Evolutionary conservation across 2,888 invertebrate genomes (phyloP).

Genomic region (Yponomeuta malinellus): DNA sequence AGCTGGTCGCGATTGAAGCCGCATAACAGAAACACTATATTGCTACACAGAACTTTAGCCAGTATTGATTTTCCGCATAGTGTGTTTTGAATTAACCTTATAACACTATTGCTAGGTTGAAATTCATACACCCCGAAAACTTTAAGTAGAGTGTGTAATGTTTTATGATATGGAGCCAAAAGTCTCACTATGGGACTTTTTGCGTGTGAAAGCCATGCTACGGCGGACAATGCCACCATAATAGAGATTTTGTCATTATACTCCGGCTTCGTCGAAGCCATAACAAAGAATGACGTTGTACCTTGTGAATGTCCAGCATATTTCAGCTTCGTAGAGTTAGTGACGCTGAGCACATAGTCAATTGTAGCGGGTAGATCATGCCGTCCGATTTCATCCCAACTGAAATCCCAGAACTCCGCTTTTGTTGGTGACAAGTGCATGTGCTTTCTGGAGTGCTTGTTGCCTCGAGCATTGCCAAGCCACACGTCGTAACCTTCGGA

Average conservation of each 20-base stretch:
- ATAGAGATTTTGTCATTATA: slow-evolving; percentile 74
- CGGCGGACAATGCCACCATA: slow-evolving; percentile 76
- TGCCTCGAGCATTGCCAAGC: slow-evolving; percentile 19
- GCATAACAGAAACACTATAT: slow-evolving; percentile 17
- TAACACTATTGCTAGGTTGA: slow-evolving; percentile 5
- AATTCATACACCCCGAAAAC: slow-evolving; percentile 12
- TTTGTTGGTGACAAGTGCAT: slow-evolving; percentile 35
- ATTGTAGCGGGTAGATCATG: slow-evolving; percentile 83
- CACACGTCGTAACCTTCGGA: slow-evolving; percentile 20
- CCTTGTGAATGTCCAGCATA: slow-evolving; percentile 85
- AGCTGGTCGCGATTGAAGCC: slow-evolving; percentile 31
- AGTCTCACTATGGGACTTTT: slow-evolving; percentile 39
- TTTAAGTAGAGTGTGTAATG: not conserved
- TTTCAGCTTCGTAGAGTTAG: slow-evolving; percentile 72
- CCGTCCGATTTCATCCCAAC: slow-evolving; percentile 83
- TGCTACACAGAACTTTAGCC: slow-evolving; percentile 19
- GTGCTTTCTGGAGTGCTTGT: slow-evolving; percentile 64
- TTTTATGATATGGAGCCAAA: slow-evolving; percentile 27
- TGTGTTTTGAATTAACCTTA: not conserved
- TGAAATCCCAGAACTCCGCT: slow-evolving; percentile 73
- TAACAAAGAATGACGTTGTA: slow-evolving; percentile 75
- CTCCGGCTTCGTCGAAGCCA: slow-evolving; percentile 69
- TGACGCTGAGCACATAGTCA: slow-evolving; percentile 73
- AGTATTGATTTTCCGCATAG: slow-evolving; percentile 12
- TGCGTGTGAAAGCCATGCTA: slow-evolving; percentile 74